Conservation (phyloP, 2,888 invertebrate genomes). For the Blastobasis lacticolella region DNA sequence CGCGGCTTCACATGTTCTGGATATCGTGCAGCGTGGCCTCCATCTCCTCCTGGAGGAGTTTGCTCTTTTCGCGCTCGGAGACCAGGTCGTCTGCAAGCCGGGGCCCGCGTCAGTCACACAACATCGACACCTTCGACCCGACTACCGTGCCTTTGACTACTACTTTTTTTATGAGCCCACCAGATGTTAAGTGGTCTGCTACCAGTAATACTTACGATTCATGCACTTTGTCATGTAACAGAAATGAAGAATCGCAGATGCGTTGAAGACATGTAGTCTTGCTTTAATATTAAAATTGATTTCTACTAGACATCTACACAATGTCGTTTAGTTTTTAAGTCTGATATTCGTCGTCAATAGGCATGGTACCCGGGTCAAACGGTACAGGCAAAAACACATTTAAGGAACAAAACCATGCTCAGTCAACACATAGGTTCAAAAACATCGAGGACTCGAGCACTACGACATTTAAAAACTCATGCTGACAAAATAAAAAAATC, state of each 20-base stretch:
- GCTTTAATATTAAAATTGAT: not conserved
- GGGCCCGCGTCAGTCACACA: constrained; percentile 63
- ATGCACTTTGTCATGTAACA: no score
- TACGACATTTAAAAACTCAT: constrained; percentile 58
- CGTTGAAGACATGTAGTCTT: no score
- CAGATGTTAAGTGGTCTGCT: no score
- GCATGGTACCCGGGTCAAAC: constrained; percentile 31
- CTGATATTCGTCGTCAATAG: constrained; percentile 1
- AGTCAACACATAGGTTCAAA: constrained; percentile 32
- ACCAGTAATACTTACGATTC: no score
- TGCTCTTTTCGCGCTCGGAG: constrained; percentile 95
- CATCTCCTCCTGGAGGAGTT: constrained; percentile 97
- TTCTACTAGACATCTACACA: not conserved
- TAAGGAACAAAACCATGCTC: constrained; percentile 52
- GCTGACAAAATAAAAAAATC: constrained; percentile 33
- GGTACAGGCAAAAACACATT: constrained; percentile 54
- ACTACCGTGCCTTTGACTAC: constrained; percentile 15
- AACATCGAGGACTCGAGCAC: constrained; percentile 53
- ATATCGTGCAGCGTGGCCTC: constrained; percentile 99
- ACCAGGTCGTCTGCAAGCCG: constrained; percentile 93
- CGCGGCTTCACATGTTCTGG: constrained; percentile 92
- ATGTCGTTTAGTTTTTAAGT: not conserved
- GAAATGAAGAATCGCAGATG: no score
- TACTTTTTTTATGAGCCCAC: no score
- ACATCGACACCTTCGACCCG: constrained; percentile 37